Base-by-base conservation (phyloP, 2,888 invertebrate species). In the Helobdella robusta region DNA sequence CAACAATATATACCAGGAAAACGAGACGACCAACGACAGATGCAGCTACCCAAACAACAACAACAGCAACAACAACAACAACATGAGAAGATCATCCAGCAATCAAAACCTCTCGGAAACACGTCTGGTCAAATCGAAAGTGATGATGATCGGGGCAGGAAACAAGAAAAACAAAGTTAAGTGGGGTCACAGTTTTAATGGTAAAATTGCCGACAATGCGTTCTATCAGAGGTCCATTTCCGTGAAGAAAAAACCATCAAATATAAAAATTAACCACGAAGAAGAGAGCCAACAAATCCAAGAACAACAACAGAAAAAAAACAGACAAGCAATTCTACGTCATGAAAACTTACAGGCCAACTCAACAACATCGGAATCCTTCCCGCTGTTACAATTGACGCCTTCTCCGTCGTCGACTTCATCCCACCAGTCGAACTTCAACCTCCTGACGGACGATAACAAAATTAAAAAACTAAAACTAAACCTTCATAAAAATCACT, bases 321-420 rank as follows among this genome's bases (percentile, higher is more conserved):
- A 2, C 46, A 2, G 46, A 48, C 20, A 48, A 8, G n/a, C 11
- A 40, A 40, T 40, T n/a, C 44, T 15, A n/a, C 44, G 44, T n/a
- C 44, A 40, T 11, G 44, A 40, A 40, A 40, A 40, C 44, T 40
- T n/a, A 40, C 11, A 40, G 44, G n/a, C 11, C 11, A 15, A 15
- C n/a, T n/a, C n/a, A n/a, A n/a, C n/a, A n/a, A n/a, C n/a, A n/a
- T 56, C 56, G 56, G 56, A 56, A 28, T 56, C 56, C 1, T 56
- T 56, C 32, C 56, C 56, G 1, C 56, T 56, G n/a, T 32, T 56
- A 28, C 56, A 56, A 18, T n/a, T 56, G 28, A 30, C 56, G 1
- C 56, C 56, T 28, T 32, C 56, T 5, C 56, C 56, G 8, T 32
- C 56, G 11, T 32, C 56, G 8, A 30, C 56, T 1, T 56, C 56